These are phyloP conservation scores for Sycophaga agraensis DNA, from an alignment of 1,140 invertebrate species.

Conservation along the genomic window DNA sequence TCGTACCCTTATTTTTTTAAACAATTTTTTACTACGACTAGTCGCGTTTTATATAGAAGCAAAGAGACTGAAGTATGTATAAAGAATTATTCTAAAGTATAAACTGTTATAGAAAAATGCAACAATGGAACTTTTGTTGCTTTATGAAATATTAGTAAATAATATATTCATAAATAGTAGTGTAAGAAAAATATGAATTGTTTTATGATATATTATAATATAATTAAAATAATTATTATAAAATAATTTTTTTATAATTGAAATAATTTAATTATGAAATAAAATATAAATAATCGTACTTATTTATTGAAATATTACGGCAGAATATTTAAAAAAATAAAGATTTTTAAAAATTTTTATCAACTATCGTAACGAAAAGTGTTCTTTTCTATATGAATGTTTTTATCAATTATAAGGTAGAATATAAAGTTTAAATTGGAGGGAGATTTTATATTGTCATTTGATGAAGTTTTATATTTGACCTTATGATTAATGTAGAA, in stretches of 20 bases:
- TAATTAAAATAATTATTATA: not conserved
- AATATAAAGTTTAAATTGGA: too few relatives aligned
- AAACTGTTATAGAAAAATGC: not conserved
- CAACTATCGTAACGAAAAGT: constrained; percentile 7
- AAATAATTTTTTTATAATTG: not conserved
- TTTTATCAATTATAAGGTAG: constrained; percentile 17
- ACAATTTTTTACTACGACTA: not conserved
- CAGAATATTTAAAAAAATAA: too few relatives aligned
- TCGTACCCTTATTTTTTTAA: not conserved
- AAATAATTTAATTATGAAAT: not conserved
- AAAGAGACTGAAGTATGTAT: constrained; percentile 20
- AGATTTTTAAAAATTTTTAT: too few relatives aligned
- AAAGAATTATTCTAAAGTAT: constrained; percentile 1
- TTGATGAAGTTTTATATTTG: not conserved
- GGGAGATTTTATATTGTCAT: too few relatives aligned
- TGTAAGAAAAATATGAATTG: too few relatives aligned
- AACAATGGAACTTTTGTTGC: not conserved
- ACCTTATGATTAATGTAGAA: constrained; percentile 19
- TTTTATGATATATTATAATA: too few relatives aligned
- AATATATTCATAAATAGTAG: too few relatives aligned
- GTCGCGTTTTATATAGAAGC: constrained; percentile 17
- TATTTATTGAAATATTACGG: too few relatives aligned
- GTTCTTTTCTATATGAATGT: not conserved
- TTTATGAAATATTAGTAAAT: too few relatives aligned
- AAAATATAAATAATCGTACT: too few relatives aligned